Evolutionary conservation across 2,888 invertebrate species (phyloP), one percentile per base, ranked within the genome.

Genomic region (Scaptodrosophila latifasciaeformis): DNA sequence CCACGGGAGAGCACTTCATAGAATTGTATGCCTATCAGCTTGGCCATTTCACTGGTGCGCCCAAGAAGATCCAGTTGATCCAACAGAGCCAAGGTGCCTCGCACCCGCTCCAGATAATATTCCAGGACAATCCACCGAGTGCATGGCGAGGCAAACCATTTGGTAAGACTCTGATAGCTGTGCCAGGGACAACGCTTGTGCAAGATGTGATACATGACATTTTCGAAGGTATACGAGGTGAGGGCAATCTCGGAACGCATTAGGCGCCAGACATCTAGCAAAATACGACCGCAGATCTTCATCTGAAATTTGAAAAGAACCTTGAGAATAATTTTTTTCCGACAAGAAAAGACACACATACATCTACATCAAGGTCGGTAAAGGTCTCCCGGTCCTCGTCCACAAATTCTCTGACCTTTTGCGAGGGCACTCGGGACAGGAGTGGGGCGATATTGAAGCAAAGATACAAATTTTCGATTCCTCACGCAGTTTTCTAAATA

Each of bases 1-100:
- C 97, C 94, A 59, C 97, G 88, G 0, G 96, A 95, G 9, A 97
- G 88, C 1, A 99, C 98, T 87, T 99, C 98, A 87, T 93, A 97
- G 89, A 99, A 99, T 85, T 97, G 97, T 63, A 99, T 95, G 0
- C 99, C 99, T 87, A 97, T 99, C 1, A 99, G 89, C 40, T 96
- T 90, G 0, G 99, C 98, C 81, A 99, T 90, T 87, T 99, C 99
- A 67, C 96, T 94, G 5, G 98, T 99, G 60, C 96, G 90, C 47
- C 93, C 95, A 67, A 99, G 92, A 50, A 99, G 89, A 88, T 99
- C 97, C 46, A 98, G 87, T 76, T 96, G 94, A 59, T 94, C 92
- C 62, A 99, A 88, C 69, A 99, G 88, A 63, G 92, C 89, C 13
- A 96, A 87, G 9, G 92, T 90, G 1, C 93, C 94, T 29, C 90